Evolutionary conservation across 2,113 vertebrate genomes (phyloP), one percentile per base, ranked within the genome.

Genomic region (Amphiprion ocellaris): DNA sequence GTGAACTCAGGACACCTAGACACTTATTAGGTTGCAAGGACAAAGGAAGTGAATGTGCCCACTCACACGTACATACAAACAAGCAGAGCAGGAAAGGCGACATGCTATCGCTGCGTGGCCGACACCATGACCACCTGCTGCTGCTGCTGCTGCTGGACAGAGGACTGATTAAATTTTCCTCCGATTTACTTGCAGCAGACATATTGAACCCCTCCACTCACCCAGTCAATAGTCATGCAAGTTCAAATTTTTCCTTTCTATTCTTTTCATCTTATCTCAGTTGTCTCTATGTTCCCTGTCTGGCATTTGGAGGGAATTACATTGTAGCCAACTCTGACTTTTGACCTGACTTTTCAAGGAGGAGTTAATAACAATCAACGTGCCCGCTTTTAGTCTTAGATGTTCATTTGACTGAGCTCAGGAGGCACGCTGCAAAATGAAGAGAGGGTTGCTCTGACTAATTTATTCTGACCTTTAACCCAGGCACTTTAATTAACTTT

Each of bases 11-110:
- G 80, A 80, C 69, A 71, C 41, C 59, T 49, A 16, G 54, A 64
- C 12, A 21, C 68, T 68, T 72, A 81, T 64, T 85, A 49, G 75
- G 75, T 73, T 82, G 60, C 49, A 75, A 79, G 66, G 70, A 86
- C 67, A 77, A 76, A 70, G 73, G 73, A 83, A 67, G 69, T 82
- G 30, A 59, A 61, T 52, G 26, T 44, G 9, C 66, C 49, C 73
- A 74, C 84, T 37, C 73, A 33, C 58, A 50, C 53, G 19, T 12
- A 46, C 10, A 67, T 52, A 21, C 23, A 44, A 8, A 46, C 0
- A 5, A 28, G 21, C 24, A 61, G 30, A 23, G 24, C 55, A 49
- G 39, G 33, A 10, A 68, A 63, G 63, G 66, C n/a, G 76, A 55
- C 49, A 39, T 4, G 10, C 30, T 33, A 21, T 77, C 49, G 47